Evolutionary conservation across 2,113 vertebrate species (phyloP).

Genomic region (Candoia aspera): DNA sequence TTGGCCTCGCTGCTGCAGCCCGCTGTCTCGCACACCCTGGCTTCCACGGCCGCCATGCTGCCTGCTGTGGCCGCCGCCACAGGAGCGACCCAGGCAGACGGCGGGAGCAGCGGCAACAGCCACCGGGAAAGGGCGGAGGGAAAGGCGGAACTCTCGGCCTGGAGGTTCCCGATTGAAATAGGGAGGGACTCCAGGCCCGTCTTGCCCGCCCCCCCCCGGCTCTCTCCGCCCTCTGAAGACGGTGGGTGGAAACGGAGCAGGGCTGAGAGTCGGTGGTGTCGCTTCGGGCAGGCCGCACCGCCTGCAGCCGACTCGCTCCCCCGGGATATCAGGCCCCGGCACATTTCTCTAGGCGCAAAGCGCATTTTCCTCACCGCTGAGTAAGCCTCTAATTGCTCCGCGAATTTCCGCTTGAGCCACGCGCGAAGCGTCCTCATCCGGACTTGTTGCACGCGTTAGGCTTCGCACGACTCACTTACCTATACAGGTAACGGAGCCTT

Average conservation of each 20-base stretch:
- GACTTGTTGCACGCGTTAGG: not conserved
- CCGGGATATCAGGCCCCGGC: not conserved
- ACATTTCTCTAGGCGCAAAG: not conserved
- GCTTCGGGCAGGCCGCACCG: not conserved
- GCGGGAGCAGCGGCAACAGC: constrained; percentile 15
- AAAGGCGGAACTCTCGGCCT: constrained; percentile 38
- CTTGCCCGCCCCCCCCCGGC: no score
- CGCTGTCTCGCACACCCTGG: constrained; percentile 90
- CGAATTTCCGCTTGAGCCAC: not conserved
- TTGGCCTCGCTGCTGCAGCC: constrained; percentile 92
- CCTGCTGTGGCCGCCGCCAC: constrained; percentile 66
- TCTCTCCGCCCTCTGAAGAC: not conserved
- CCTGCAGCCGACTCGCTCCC: no score
- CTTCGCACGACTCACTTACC: not conserved
- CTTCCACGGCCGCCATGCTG: constrained; percentile 94
- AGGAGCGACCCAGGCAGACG: constrained; percentile 30
- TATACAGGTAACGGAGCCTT: not conserved
- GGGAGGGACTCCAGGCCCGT: constrained; percentile 12
- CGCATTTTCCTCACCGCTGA: not conserved
- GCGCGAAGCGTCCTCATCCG: not conserved
- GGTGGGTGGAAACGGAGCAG: not conserved
- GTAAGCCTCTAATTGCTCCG: not conserved
- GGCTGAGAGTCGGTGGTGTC: not conserved
- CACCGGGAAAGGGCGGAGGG: constrained; percentile 51
- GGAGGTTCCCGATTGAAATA: constrained; percentile 36